Percentiles rank a stretch among this genome's conserved stretches.
phyloP scores from a whole-genome alignment of 2,888 invertebrate genomes.

The Digitonthophagus gazella region DNA sequence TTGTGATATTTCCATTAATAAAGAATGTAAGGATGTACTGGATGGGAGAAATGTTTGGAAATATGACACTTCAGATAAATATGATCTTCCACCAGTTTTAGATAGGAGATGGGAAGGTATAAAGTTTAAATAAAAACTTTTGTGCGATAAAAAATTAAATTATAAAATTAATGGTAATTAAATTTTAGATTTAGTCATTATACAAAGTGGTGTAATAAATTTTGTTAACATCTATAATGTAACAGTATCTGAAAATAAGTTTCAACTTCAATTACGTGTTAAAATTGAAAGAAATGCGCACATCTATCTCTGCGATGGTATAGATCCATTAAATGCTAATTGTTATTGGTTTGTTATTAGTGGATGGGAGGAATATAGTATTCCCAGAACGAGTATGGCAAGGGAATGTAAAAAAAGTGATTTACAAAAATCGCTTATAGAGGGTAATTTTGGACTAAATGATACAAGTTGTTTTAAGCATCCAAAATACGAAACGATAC shows the following conservation, averaged over 20 bases:
- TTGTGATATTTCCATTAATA: not conserved
- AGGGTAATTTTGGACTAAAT: not conserved
- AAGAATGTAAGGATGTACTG: not conserved
- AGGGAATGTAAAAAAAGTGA: not conserved
- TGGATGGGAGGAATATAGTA: not conserved
- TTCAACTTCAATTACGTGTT: not conserved
- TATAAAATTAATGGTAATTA: no score
- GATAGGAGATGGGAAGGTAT: not conserved
- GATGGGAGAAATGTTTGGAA: not conserved
- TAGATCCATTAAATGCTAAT: not conserved
- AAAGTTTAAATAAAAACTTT: not conserved
- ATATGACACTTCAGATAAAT: not conserved
- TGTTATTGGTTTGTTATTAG: not conserved
- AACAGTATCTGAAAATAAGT: not conserved
- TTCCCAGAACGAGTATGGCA: not conserved
- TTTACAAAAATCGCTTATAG: not conserved
- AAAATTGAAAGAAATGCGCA: not conserved
- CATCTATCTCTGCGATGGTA: not conserved
- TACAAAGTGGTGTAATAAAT: not conserved
- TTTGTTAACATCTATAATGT: not conserved
- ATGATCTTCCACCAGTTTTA: not conserved
- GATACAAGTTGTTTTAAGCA: not conserved
- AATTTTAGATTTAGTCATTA: not conserved
- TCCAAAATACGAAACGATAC: not conserved
- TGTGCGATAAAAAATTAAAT: not conserved